Evolutionary conservation across 1,140 invertebrate genomes (phyloP).

Genomic region (Lasaia peninsularis): DNA sequence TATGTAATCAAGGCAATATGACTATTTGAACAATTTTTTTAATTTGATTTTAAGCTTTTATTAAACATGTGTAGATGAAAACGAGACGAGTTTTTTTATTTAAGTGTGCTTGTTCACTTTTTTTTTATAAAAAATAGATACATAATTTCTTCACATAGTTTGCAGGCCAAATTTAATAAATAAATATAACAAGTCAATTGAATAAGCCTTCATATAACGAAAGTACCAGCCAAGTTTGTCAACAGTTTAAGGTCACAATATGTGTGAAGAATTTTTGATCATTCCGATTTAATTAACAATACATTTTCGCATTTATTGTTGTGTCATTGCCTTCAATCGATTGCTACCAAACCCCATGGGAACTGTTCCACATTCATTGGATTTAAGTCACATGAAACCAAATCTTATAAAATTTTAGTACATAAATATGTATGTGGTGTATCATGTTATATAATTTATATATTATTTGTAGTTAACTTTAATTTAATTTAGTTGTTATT

Average conservation of each 20-base stretch:
- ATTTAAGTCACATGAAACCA: slow-evolving; percentile 33
- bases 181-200: not conserved
- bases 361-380: slow-evolving; percentile 7
- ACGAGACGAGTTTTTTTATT: no score
- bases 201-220: not conserved
- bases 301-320: not conserved
- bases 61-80: no score
- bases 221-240: not conserved
- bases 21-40: no score
- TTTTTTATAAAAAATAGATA: no score
- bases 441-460: not conserved
- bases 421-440: slow-evolving; percentile 8
- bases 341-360: not conserved
- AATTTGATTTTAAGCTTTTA: no score
- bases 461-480: slow-evolving; percentile 12
- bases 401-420: slow-evolving; percentile 17
- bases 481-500: not conserved
- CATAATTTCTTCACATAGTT: no score
- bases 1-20: no score
- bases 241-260: not conserved
- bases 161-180: no score
- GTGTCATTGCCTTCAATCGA: not conserved
- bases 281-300: not conserved
- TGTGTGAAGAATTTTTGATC: not conserved
- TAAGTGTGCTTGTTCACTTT: no score